Percentiles rank a stretch among this genome's conserved stretches.
Conservation (phyloP, 2,888 invertebrate species). For the Eudemis profundana region DNA sequence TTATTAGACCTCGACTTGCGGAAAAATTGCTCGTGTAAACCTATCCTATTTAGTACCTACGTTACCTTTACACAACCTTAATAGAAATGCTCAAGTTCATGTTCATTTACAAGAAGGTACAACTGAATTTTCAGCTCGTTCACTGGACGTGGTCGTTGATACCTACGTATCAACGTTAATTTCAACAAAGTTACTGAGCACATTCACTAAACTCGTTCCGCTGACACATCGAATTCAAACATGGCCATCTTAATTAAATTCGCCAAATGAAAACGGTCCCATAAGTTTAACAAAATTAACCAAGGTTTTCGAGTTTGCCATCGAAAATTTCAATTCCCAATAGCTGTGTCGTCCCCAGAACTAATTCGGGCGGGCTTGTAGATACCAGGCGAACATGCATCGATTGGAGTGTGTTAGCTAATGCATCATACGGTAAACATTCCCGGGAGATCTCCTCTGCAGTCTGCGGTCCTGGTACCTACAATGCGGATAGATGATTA, state of each 20-base stretch:
- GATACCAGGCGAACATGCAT: constrained; percentile 39
- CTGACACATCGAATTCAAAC: constrained; percentile 22
- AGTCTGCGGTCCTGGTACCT: constrained; percentile 16
- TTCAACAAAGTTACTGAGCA: not conserved
- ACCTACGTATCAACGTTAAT: not conserved
- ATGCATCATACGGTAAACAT: constrained; percentile 58
- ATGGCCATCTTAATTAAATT: constrained; percentile 34
- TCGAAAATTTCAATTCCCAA: constrained; percentile 39
- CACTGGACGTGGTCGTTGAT: not conserved
- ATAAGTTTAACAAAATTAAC: constrained; percentile 34
- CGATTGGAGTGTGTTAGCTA: constrained; percentile 50
- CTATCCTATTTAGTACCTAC: no score
- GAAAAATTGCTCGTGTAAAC: no score
- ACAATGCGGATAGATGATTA: constrained; percentile 11
- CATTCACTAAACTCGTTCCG: not conserved
- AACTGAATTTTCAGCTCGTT: no score
- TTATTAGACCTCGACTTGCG: no score
- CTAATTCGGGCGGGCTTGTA: constrained; percentile 59
- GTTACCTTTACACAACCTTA: no score
- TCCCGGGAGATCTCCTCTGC: constrained; percentile 50
- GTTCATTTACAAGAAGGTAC: no score
- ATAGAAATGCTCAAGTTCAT: no score
- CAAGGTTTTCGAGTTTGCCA: constrained; percentile 27
- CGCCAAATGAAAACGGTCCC: constrained; percentile 9
- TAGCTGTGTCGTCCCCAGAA: constrained; percentile 47